Evolutionary conservation across 2,888 invertebrate species (phyloP).

Genomic region (Cepaea hortensis): DNA sequence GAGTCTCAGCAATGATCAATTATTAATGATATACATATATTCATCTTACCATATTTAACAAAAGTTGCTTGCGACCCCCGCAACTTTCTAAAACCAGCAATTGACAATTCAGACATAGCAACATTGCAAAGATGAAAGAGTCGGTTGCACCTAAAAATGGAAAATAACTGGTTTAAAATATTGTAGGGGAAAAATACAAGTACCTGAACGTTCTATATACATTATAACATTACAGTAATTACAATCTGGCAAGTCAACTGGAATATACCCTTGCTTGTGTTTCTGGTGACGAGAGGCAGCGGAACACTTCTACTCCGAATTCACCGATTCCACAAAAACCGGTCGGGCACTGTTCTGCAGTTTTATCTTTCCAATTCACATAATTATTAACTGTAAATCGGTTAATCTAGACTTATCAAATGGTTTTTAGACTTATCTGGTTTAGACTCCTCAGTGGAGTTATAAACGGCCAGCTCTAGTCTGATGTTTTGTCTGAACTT

Average conservation of each 20-base stretch:
- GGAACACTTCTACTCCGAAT: too few species aligned
- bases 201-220: neutral
- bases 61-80: conserved; percentile 29
- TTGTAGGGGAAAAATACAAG: neutral
- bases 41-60: conserved; percentile 31
- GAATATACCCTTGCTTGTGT: neutral
- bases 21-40: neutral
- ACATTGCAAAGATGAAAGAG: conserved; percentile 32
- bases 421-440: too few species aligned
- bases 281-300: neutral
- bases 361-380: too few species aligned
- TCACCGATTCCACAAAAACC: too few species aligned
- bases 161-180: conserved; percentile 27
- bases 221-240: neutral
- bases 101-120: conserved; percentile 34
- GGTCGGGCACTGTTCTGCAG: too few species aligned
- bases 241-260: too few species aligned
- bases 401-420: too few species aligned
- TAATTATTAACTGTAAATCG: too few species aligned
- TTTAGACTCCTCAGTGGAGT: too few species aligned
- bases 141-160: conserved; percentile 22
- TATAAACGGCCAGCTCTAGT: too few species aligned
- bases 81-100: conserved; percentile 13
- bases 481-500: too few species aligned
- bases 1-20: conserved; percentile 23